Evolutionary conservation across 2,797 vertebrate genomes (phyloP), one percentile per base, ranked within the genome.

Genomic region (Xerus rutilus): DNA sequence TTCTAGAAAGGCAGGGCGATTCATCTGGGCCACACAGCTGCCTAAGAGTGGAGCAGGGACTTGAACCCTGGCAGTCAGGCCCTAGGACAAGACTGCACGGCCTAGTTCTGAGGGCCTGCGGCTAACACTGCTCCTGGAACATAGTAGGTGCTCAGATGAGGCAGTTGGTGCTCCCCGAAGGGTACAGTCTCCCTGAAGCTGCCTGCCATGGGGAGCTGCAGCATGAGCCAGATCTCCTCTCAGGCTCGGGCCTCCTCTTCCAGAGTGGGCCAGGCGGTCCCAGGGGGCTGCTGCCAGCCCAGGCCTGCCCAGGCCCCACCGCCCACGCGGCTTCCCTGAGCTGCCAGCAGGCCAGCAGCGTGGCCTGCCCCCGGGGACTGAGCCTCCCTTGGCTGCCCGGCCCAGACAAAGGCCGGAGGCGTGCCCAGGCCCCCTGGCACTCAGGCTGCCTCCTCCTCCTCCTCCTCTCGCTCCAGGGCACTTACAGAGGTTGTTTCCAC

Each of bases 321-420:
- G 32, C 96, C 96, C 96, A 97, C 96, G 2, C 43, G 14, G 96
- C 77, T 73, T 91, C 86, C 72, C 95, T 74, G 91, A 93, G 94
- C 96, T 0, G 13, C 96, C 95, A 91, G 89, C 93, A 96, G 93
- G 89, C 96, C 45, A 3, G 95, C 94, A 94, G 92, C n/a, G 23
- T 88, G 96, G 89, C 95, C 93, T 67, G 77, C 94, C 96, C 91
- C 83, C 2, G 73, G 96, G 96, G 81, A 96, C 70, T 23, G 43
- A 97, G 96, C 85, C 78, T 86, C 78, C 86, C 87, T 43, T 64
- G 3, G 93, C 95, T 57, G 17, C 94, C 30, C 57, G 6, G 84
- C 94, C 81, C 92, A 98, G 96, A 97, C 97, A 97, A 97, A 98
- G 97, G 98, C 98, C 97, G 73, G 97, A 97, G 95, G 94, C 91